Base-by-base conservation (phyloP, 2,888 invertebrate species). In the Falcaria lacertinaria region DNA sequence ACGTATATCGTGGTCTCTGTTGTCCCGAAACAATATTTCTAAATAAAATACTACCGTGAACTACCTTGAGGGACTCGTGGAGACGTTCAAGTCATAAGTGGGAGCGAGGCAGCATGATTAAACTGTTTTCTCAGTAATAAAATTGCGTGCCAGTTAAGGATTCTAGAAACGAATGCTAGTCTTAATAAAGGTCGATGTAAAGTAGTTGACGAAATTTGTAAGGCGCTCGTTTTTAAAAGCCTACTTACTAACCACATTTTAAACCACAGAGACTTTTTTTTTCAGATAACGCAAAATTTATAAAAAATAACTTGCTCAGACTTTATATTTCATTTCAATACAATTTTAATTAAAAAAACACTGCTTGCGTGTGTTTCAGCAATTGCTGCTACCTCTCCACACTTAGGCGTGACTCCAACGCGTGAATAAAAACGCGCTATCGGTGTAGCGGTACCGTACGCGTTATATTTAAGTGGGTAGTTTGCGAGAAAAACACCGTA, bases 391-490 rank as follows among this genome's bases (percentile, higher is more conserved):
- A 16, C 13, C 48, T 46, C 66, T 48, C 44, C 13, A 53, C 32
- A 45, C 54, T 62, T 60, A 42, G 3, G 48, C 48, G 44, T 56
- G 49, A 22, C 43, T 22, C 34, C 44, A 47, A 50, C 40, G 41
- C 41, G 58, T 60, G 60, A 68, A 76, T 75, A 75, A 76, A 80
- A 83, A 75, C 72, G 69, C 69, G 67, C 63, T 69, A 76, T 70
- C 70, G 69, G 63, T 49, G 55, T 66, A 74, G 64, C 65, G 64
- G 79, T 83, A 85, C 81, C 80, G 68, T 68, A 72, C 72, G 74
- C 80, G 80, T 85, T 83, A 87, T 83, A 81, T 83, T 81, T 81
- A 86, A 86, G 83, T 82, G 82, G 80, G 81, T 83, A 85, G 84
- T 86, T 86, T 83, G 74, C 74, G 78, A 75, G 80, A 83, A 83